A percentile compares a stretch with the other conserved stretches of the same genome.
Conservation (phyloP, 1,140 invertebrate species). For the Brachionus paranguensis region DNA sequence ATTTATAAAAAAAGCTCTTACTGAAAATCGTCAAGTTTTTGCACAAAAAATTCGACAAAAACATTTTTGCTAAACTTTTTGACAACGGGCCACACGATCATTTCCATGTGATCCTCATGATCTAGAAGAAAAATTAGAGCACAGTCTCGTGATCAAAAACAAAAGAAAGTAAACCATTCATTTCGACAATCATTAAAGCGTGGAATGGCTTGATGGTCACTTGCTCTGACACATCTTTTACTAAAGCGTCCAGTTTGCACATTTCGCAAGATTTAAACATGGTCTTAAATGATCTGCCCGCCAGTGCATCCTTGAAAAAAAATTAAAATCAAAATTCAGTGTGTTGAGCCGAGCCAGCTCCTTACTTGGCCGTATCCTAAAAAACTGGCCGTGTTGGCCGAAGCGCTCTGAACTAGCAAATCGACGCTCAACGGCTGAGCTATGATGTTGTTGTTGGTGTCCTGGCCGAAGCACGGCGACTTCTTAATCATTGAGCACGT, state of each 20-base stretch:
- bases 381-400: background rate
- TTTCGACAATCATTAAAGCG: background rate
- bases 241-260: background rate
- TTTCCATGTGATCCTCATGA: background rate
- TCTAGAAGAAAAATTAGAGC: background rate
- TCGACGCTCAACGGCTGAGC: background rate
- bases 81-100: background rate
- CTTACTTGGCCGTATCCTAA: background rate
- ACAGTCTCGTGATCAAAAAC: background rate
- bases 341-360: background rate
- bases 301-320: background rate
- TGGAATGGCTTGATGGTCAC: background rate
- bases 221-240: background rate
- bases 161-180: background rate
- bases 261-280: background rate
- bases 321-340: background rate
- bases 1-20: background rate
- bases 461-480: background rate
- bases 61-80: background rate
- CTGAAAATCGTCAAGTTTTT: background rate
- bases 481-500: background rate
- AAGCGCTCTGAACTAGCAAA: background rate
- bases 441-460: background rate
- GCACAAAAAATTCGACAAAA: background rate
- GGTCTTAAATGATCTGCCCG: background rate